Evolutionary conservation across 2,797 vertebrate genomes (phyloP), one percentile per base, ranked within the genome.

Genomic region (Danio aesculapii): DNA sequence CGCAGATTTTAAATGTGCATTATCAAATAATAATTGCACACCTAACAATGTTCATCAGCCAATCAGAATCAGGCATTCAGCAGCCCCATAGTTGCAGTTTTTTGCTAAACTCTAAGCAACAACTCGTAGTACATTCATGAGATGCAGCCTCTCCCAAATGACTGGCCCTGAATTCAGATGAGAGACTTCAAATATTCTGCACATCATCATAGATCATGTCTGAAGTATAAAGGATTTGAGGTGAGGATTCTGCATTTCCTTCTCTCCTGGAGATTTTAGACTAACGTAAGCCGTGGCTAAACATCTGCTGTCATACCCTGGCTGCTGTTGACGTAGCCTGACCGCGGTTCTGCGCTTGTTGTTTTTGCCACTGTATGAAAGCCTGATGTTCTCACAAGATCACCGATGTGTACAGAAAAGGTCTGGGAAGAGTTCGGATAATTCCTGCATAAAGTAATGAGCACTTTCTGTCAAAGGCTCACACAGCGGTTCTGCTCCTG

Each of bases 321-420:
- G 70, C 30, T 62, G 58, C 19, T 21, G 50, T 50, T 67, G 57
- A 76, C 12, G 52, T 9, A 63, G 21, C 41, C 61, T 14, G 49
- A n/a, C n/a, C 57, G 14, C 0, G 46, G 46, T 52, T 17, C 63
- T 73, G 75, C 75, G 57, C 21, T 88, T 88, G 74, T 86, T 89
- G 84, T 79, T 80, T 73, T 85, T 88, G 87, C 79, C 61, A 63
- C 17, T 63, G 68, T 77, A 58, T 47, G 62, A 58, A 77, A 80
- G 83, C 80, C 49, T 21, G 47, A 79, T 82, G 63, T 77, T 75
- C 85, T 62, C 58, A 52, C 16, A 63, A 59, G 55, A 46, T 59
- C 17, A 46, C 41, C 5, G n/a, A 13, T 43, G 16, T 63, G 44
- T 49, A 75, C 4, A 6, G 58, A 63, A 63, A 52, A 17, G 73